Conservation (phyloP, 2,888 invertebrate species). For the Drosophila fulvimacula region DNA sequence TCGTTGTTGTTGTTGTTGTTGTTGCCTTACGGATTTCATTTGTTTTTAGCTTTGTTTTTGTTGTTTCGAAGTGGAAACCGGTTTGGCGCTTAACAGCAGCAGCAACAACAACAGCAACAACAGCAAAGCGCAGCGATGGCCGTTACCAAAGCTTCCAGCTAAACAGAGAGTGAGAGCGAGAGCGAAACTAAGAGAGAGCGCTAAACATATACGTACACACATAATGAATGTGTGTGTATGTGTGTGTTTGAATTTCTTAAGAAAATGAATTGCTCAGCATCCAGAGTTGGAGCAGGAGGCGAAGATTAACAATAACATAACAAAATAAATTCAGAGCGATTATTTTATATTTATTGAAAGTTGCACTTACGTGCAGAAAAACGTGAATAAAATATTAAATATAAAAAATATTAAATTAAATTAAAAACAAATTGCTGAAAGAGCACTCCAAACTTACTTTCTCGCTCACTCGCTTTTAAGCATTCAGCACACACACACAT, state of each 20-base stretch:
- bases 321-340: slow-evolving; percentile 16
- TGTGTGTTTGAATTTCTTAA: slow-evolving; percentile 49
- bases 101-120: slow-evolving; percentile 30
- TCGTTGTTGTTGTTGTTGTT: slow-evolving; percentile 37
- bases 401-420: not conserved
- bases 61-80: slow-evolving; percentile 60
- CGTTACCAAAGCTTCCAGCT: slow-evolving; percentile 54
- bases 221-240: not conserved
- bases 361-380: no score
- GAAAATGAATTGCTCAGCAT: slow-evolving; percentile 57
- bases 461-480: not conserved
- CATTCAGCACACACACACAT: slow-evolving; percentile 8
- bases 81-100: slow-evolving; percentile 50
- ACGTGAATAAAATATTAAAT: not conserved
- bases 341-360: not conserved
- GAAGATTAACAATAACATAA: not conserved
- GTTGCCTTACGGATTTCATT: slow-evolving; percentile 48
- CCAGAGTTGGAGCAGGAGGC: slow-evolving; percentile 28
- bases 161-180: slow-evolving; percentile 43
- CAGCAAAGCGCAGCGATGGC: slow-evolving; percentile 37
- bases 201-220: slow-evolving; percentile 7
- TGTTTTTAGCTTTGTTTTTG: slow-evolving; percentile 47
- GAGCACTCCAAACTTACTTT: not conserved
- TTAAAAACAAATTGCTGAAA: slow-evolving; percentile 11
- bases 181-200: slow-evolving; percentile 5